Conservation (phyloP, 30 jellyfish, hydroid and myxozoan genomes). For the Hydractinia echinata region DNA sequence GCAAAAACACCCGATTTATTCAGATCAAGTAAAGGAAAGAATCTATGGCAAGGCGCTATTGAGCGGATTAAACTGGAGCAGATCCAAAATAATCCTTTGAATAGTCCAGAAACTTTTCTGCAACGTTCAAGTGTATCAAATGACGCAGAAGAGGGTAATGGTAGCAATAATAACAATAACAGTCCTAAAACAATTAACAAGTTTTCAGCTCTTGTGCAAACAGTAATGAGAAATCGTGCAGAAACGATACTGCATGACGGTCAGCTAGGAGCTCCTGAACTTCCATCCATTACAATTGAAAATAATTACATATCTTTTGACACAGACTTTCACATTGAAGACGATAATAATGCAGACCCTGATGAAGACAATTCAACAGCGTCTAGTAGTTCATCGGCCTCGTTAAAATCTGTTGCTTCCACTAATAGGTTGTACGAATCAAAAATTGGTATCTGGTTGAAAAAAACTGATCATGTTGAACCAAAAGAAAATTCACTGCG, state of each 20-base stretch:
- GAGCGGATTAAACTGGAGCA: neutral
- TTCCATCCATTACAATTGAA: neutral
- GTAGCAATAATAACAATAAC: neutral
- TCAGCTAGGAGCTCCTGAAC: neutral
- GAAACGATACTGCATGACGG: neutral
- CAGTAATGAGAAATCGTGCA: neutral
- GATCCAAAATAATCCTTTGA: neutral
- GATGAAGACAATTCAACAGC: neutral
- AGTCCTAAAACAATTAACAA: neutral
- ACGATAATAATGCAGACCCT: neutral
- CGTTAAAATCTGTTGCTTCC: neutral
- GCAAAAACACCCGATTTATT: neutral
- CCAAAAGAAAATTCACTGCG: too few species aligned
- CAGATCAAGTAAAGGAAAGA: constrained; percentile 2
- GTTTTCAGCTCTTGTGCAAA: neutral
- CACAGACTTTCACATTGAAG: neutral
- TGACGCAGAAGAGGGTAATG: neutral
- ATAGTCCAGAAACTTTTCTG: neutral
- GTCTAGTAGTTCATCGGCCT: constrained; percentile 2
- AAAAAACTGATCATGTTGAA: neutral
- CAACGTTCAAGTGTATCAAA: neutral
- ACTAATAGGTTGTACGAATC: neutral
- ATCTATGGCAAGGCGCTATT: constrained; percentile 19
- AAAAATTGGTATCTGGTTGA: neutral
- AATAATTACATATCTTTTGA: neutral